Percentiles rank a stretch among this genome's conserved stretches.
Conservation (phyloP, 2,797 vertebrate species). For the Aulostomus chinensis region DNA sequence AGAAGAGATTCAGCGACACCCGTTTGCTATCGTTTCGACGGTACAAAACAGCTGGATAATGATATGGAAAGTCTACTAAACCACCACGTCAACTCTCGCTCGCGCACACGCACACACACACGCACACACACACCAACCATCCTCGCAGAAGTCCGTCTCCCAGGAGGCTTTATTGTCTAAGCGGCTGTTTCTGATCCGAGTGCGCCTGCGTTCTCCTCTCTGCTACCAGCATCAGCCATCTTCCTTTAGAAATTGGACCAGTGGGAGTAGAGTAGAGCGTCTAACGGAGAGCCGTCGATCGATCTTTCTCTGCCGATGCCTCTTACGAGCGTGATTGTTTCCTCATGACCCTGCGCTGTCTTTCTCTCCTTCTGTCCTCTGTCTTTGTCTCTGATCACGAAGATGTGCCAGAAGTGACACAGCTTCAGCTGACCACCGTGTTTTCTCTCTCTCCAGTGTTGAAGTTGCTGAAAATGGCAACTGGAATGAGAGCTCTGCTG, state of each 20-base stretch:
- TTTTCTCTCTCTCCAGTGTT: slow-evolving; percentile 61
- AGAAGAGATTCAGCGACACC: no score
- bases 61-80: no score
- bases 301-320: neutral
- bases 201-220: neutral
- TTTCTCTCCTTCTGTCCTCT: slow-evolving; percentile 1
- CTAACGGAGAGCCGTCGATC: slow-evolving; percentile 16
- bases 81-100: no score
- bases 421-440: neutral
- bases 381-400: neutral
- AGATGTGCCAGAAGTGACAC: no score
- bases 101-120: no score
- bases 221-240: neutral
- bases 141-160: neutral
- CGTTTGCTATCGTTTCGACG: no score
- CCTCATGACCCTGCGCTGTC: neutral
- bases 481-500: slow-evolving; percentile 93
- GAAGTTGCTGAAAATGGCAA: slow-evolving; percentile 86
- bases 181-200: no score
- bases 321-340: slow-evolving; percentile 2
- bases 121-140: no score
- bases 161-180: slow-evolving; percentile 6
- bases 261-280: slow-evolving; percentile 32
- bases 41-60: no score
- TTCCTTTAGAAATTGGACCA: slow-evolving; percentile 43